These are phyloP conservation scores for Austrolebias charrua DNA, from an alignment of 2,797 vertebrate species.

Conservation along the genomic window DNA sequence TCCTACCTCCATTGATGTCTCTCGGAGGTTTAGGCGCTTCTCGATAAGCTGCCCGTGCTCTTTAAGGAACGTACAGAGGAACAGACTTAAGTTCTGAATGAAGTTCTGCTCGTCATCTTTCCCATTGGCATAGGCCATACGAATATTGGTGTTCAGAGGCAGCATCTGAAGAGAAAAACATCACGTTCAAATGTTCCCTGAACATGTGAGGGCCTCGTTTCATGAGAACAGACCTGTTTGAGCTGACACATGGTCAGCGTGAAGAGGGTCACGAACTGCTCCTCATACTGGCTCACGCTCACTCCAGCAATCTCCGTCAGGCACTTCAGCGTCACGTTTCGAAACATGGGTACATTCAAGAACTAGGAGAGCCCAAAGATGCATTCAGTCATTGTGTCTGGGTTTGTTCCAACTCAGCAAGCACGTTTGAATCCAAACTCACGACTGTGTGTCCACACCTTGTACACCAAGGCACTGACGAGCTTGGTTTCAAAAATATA, in stretches of 20 bases:
- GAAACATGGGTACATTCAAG: slow-evolving; percentile 98
- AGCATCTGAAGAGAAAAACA: slow-evolving; percentile 16
- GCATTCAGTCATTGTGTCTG: background rate
- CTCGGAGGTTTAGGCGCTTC: slow-evolving; percentile 91
- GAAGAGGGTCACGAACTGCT: slow-evolving; percentile 96
- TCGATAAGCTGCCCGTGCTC: slow-evolving; percentile 96
- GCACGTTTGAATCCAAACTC: background rate
- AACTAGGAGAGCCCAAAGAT: slow-evolving; percentile 75
- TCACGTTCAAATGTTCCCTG: background rate
- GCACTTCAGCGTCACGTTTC: slow-evolving; percentile 98
- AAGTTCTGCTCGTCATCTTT: slow-evolving; percentile 99
- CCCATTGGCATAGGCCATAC: slow-evolving; percentile 93
- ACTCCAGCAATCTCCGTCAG: slow-evolving; percentile 98
- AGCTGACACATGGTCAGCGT: slow-evolving; percentile 98
- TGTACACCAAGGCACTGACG: slow-evolving; percentile 90
- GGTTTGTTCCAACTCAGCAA: background rate
- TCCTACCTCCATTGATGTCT: slow-evolving; percentile 95
- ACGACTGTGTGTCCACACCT: slow-evolving; percentile 39
- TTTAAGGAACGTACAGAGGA: slow-evolving; percentile 98
- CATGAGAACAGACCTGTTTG: slow-evolving; percentile 84
- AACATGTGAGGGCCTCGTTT: background rate
- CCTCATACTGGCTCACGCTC: slow-evolving; percentile 97
- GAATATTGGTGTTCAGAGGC: slow-evolving; percentile 85
- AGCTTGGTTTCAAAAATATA: slow-evolving; percentile 99
- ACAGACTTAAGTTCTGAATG: slow-evolving; percentile 97